Conservation (phyloP, 2,888 invertebrate genomes). For the Pogonocherus hispidulus region DNA sequence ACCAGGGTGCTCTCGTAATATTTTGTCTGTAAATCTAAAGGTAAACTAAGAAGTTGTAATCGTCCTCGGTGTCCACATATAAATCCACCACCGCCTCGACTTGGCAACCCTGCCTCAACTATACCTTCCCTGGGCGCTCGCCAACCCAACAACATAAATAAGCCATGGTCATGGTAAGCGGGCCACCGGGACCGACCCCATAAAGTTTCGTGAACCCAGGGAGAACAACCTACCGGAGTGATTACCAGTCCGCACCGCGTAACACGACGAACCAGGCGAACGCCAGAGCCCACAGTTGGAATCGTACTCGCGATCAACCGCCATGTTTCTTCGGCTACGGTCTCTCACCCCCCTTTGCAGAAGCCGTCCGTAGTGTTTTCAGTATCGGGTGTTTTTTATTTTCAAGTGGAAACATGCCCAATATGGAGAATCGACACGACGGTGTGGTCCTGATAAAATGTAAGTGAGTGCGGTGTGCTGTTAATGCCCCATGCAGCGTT, state of each 20-base stretch:
- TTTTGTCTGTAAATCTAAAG: too few species aligned
- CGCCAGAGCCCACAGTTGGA: constrained; percentile 39
- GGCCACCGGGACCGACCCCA: constrained; percentile 23
- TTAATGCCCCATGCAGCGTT: constrained; percentile 35
- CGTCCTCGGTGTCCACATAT: too few species aligned
- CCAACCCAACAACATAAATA: not conserved
- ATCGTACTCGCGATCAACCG: constrained; percentile 45
- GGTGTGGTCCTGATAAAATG: constrained; percentile 82
- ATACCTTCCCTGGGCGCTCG: not conserved
- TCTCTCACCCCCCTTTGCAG: constrained; percentile 17
- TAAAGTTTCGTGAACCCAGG: constrained; percentile 29
- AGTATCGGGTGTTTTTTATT: constrained; percentile 1
- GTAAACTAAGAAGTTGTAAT: too few species aligned
- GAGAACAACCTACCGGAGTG: constrained; percentile 19
- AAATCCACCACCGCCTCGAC: too few species aligned
- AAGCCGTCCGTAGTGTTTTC: not conserved
- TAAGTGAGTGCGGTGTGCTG: constrained; percentile 69
- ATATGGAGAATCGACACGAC: constrained; percentile 79
- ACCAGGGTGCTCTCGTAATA: too few species aligned
- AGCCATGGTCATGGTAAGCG: constrained; percentile 15
- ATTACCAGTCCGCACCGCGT: constrained; percentile 16
- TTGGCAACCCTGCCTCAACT: not conserved
- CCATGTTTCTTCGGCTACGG: constrained; percentile 47
- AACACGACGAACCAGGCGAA: not conserved
- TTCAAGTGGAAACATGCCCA: constrained; percentile 10